Percentiles rank a stretch among this genome's conserved stretches.
Conservation (phyloP, 2,888 invertebrate species). For the Ichneumoninae sp. region DNA sequence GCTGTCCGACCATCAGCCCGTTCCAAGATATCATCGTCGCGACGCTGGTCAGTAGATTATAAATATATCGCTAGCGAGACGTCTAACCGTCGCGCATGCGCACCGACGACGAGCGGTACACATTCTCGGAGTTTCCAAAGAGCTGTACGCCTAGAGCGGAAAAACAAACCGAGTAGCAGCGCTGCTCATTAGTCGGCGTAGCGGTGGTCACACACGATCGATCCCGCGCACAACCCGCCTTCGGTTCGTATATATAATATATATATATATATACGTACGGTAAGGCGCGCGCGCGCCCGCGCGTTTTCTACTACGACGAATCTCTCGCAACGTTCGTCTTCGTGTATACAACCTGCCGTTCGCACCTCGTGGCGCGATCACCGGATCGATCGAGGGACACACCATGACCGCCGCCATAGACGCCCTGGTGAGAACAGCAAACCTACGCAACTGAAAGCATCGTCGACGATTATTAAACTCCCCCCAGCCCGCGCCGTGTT, state of each 20-base stretch:
- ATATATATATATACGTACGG: constrained; percentile 4
- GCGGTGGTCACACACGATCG: constrained; percentile 33
- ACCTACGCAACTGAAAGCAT: background rate
- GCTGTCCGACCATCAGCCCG: constrained; percentile 9
- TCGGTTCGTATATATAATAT: constrained; percentile 18
- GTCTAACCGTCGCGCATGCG: constrained; percentile 47
- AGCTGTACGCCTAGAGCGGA: constrained; percentile 11
- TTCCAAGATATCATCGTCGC: constrained; percentile 11
- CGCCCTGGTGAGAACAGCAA: constrained; percentile 59
- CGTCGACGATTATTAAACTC: background rate
- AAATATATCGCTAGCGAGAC: constrained; percentile 47
- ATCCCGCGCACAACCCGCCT: constrained; percentile 12
- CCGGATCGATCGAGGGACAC: background rate
- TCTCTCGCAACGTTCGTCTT: background rate
- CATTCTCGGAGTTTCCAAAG: constrained; percentile 4
- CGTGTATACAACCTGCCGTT: background rate
- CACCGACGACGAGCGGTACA: constrained; percentile 13
- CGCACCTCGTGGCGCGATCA: constrained; percentile 16
- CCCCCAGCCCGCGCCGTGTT: background rate
- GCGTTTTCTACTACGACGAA: background rate
- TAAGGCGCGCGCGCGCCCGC: background rate
- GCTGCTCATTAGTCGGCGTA: constrained; percentile 33
- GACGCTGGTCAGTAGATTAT: constrained; percentile 38
- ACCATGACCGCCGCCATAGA: constrained; percentile 61
- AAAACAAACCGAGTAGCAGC: constrained; percentile 40